phyloP scores from a whole-genome alignment of 1,140 invertebrate species.

The Chymomyza costata region DNA sequence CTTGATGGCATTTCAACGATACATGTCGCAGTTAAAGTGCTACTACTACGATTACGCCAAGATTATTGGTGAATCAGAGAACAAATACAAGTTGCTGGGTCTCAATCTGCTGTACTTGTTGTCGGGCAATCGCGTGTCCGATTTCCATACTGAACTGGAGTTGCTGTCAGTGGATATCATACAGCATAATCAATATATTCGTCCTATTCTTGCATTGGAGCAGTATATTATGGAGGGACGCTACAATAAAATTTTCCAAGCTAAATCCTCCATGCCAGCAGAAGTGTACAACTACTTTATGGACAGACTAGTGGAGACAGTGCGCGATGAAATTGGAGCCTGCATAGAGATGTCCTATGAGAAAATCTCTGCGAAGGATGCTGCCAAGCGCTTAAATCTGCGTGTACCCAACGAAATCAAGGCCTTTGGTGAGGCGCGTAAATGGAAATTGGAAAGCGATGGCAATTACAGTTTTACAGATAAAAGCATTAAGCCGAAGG shows the following conservation, averaged over 20 bases:
- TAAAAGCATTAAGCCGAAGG: slow-evolving; percentile 83
- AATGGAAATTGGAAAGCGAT: slow-evolving; percentile 88
- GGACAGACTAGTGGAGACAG: slow-evolving; percentile 95
- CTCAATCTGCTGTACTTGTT: slow-evolving; percentile 96
- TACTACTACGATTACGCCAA: slow-evolving; percentile 98
- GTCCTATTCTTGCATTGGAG: slow-evolving; percentile 95
- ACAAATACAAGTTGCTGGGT: slow-evolving; percentile 96
- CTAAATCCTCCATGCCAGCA: slow-evolving; percentile 92
- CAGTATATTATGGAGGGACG: slow-evolving; percentile 99
- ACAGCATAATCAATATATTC: slow-evolving; percentile 95
- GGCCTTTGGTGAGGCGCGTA: slow-evolving; percentile 87
- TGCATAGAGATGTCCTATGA: slow-evolving; percentile 98
- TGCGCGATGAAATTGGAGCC: slow-evolving; percentile 95
- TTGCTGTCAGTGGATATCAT: slow-evolving; percentile 94
- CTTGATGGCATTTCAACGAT: slow-evolving; percentile 95
- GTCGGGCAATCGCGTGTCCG: slow-evolving; percentile 96
- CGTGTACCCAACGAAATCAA: slow-evolving; percentile 84
- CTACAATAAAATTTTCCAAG: slow-evolving; percentile 92
- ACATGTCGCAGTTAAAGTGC: slow-evolving; percentile 97
- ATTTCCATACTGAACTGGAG: slow-evolving; percentile 99
- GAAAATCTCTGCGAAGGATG: slow-evolving; percentile 90
- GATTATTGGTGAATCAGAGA: slow-evolving; percentile 91
- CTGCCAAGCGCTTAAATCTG: slow-evolving; percentile 93
- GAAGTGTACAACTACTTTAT: slow-evolving; percentile 98
- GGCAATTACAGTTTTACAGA: slow-evolving; percentile 87